Conservation (phyloP, 2,113 vertebrate genomes). For the Megaceryle torquata region DNA sequence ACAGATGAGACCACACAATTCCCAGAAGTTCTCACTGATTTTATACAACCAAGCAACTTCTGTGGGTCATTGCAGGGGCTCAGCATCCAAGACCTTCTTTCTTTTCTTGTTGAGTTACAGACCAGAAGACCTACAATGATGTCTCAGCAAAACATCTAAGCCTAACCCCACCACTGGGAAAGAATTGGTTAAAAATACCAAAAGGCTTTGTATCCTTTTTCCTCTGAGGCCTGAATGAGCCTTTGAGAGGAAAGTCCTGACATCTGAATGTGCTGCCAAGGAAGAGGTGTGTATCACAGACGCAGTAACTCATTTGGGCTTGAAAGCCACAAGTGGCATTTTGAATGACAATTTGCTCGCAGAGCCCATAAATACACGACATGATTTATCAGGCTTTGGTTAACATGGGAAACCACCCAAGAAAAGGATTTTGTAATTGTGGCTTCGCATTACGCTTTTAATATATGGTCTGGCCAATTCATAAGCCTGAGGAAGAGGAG, state of each 20-base stretch:
- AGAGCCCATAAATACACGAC: not conserved
- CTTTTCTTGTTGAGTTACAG: not conserved
- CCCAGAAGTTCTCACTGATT: not conserved
- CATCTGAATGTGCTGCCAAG: conserved; percentile 65
- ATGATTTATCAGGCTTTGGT: not conserved
- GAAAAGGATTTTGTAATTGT: not conserved
- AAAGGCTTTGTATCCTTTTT: conserved; percentile 32
- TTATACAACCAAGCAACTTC: not conserved
- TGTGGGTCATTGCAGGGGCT: not conserved
- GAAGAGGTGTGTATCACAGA: conserved; percentile 65
- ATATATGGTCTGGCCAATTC: not conserved
- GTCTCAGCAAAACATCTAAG: not conserved
- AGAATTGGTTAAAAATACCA: conserved; percentile 1
- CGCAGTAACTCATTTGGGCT: conserved; percentile 3
- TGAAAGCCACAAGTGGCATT: conserved; percentile 45
- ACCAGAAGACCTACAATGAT: not conserved
- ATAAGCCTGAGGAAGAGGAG: not conserved
- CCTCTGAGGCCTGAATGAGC: conserved; percentile 31
- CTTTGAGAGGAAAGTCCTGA: conserved; percentile 69
- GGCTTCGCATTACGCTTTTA: not conserved
- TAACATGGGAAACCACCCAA: conserved; percentile 50
- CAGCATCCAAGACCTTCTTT: not conserved
- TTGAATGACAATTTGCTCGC: conserved; percentile 40
- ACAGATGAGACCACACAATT: not conserved
- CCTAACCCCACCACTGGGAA: not conserved